phyloP scores from a whole-genome alignment of 2,888 invertebrate species.

The Trissolcus brochymenae region DNA sequence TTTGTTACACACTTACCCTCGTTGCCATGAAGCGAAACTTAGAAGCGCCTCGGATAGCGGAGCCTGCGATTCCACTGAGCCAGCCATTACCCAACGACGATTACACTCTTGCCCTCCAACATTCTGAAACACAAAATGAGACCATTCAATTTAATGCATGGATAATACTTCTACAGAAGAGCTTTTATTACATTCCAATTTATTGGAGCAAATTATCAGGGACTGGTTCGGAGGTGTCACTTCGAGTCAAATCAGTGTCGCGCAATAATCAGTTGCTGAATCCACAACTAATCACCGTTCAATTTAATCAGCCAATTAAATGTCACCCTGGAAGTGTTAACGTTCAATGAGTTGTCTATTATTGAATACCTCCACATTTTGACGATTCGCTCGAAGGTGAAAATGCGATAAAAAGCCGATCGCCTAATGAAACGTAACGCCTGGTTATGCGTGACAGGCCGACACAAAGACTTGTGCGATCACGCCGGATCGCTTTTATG shows the following conservation, averaged over 20 bases:
- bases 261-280: too few relatives aligned
- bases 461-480: constrained; percentile 40
- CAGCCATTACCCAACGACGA: constrained; percentile 55
- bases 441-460: constrained; percentile 6
- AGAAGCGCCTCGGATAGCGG: constrained; percentile 45
- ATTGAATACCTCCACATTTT: constrained; percentile 13
- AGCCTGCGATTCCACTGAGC: constrained; percentile 47
- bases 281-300: too few relatives aligned
- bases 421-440: constrained; percentile 38
- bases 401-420: constrained; percentile 40
- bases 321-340: constrained; percentile 31
- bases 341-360: constrained; percentile 26
- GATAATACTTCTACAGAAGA: too few relatives aligned
- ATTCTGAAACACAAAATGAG: constrained; percentile 50
- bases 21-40: constrained; percentile 57
- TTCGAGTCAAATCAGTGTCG: constrained; percentile 7
- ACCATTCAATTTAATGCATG: not conserved
- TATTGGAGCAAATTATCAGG: not conserved
- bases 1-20: constrained; percentile 58
- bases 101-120: constrained; percentile 46
- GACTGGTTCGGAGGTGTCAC: not conserved
- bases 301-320: too few relatives aligned
- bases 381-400: constrained; percentile 47
- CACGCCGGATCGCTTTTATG: constrained; percentile 42
- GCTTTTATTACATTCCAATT: constrained; percentile 7